Base-by-base conservation (phyloP, 2,113 vertebrate species). In the Leucopternis melanops region DNA sequence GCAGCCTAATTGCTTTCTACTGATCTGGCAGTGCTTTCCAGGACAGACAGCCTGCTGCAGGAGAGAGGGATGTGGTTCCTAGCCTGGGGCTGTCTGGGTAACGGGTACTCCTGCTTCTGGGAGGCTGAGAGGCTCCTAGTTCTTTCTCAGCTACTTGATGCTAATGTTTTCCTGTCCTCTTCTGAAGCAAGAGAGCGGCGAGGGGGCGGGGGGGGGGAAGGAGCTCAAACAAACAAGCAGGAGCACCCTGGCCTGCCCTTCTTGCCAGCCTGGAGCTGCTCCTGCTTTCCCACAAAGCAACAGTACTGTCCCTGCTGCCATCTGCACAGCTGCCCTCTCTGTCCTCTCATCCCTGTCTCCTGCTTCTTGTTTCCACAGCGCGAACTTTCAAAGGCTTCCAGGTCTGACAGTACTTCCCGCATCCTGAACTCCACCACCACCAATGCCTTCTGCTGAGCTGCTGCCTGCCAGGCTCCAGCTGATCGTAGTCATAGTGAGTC, bases 331-430 rank as follows among this genome's bases (percentile, higher is more conserved):
- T 52, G 22, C 32, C 55, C 36, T 3, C 20, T 26, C 34, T 7
- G 3, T 8, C 36, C 21, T 42, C 47, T 94, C 44, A 71, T 54
- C 27, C 16, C 18, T 8, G 2, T 38, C 67, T 82, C 27, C n/a
- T 2, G 0, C n/a, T 71, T 31, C n/a, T 71, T 90, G 2, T 95
- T 71, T 86, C 81, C 77, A 88, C 98, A 98, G 98, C 98, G 86
- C 74, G 98, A 97, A 95, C 97, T 98, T 90, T 98, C 98, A 96
- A 98, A 98, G 97, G 98, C 97, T 89, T 98, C 98, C 93, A 98
- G 54, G 82, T 97, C 91, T 98, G 97, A 98, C 8, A 71, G 50
- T 15, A 31, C 82, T 54, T 90, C 97, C 45, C 81, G 52, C 9
- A 32, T 98, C 81, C 98, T 98, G 32, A 98, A 98, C 94, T 98